Base-by-base conservation (phyloP, 2,888 invertebrate species). In the Mechanitis mazaeus region DNA sequence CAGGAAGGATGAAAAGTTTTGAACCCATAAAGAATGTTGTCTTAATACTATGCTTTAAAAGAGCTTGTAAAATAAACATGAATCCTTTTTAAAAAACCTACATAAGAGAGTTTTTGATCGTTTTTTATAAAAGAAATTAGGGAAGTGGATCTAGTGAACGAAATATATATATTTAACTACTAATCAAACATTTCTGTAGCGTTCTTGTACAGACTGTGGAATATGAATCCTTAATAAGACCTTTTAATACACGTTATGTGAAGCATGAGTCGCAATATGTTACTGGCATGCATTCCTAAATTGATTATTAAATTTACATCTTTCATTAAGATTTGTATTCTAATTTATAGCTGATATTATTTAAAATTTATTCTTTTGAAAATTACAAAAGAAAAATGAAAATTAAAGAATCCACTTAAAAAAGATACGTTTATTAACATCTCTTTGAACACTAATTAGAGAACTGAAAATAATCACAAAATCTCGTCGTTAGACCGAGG, bases 401-500 rank as follows among this genome's bases (percentile, higher is more conserved):
- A 20, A 20, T 20, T 20, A 20, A 20, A 1, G 20, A 20, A 20
- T 20, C 4, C 20, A 47, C 5, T 28, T 7, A 6, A 7, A 47
- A 47, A 1, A 28, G 47, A 47, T n/a, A 28, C n/a, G 50, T 31
- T 50, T 7, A n/a, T 35, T 33, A 31, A 45, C 45, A 31, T 28
- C n/a, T 60, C 47, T 56, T 63, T 55, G 60, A 54, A 57, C 47
- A 45, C 59, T 54, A 63, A 59, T 59, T 59, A 59, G 59, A 45
- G 56, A 50, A 12, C 53, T 57, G 54, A 59, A 50, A 59, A 59
- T 63, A 59, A 63, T 63, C 59, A 55, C 56, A 33, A 78, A 80
- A 84, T 80, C 77, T 77, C 72, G 74, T 75, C 71, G 77, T 71
- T 74, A 73, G 69, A 79, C 79, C 77, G 80, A 79, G 76, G 80